Conservation (phyloP, 2,113 vertebrate species). For the Rana temporaria region DNA sequence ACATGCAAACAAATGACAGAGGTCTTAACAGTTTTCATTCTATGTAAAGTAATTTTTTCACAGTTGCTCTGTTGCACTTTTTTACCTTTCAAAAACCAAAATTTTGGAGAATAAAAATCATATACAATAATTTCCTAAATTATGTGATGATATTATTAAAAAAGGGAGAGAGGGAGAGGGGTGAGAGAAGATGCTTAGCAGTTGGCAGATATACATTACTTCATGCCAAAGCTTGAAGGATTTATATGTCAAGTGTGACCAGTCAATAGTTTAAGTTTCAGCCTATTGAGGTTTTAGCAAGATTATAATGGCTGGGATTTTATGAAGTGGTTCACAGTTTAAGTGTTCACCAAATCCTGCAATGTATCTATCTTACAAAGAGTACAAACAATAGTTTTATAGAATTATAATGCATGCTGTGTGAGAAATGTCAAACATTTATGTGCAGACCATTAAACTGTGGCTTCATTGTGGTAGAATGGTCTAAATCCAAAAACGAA, state of each 20-base stretch:
- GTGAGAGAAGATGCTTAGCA: constrained; percentile 35
- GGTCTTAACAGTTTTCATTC: too few relatives aligned
- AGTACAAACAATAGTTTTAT: constrained; percentile 61
- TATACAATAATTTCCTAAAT: neutral
- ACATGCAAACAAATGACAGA: too few relatives aligned
- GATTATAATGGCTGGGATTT: constrained; percentile 61
- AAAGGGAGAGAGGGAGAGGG: neutral
- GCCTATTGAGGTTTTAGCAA: constrained; percentile 63
- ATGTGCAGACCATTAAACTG: constrained; percentile 5
- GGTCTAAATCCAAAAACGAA: too few relatives aligned
- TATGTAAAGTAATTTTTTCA: too few relatives aligned
- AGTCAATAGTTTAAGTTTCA: constrained; percentile 64
- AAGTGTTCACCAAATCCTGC: constrained; percentile 59
- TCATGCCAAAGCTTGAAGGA: constrained; percentile 58
- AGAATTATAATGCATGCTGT: constrained; percentile 22
- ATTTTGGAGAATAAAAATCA: too few relatives aligned
- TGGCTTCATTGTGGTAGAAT: neutral
- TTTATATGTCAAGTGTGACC: constrained; percentile 68
- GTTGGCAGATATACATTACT: constrained; percentile 61
- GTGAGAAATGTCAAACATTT: constrained; percentile 21
- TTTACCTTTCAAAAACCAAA: too few relatives aligned
- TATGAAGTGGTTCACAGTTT: constrained; percentile 60
- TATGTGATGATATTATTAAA: constrained; percentile 8
- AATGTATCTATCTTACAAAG: constrained; percentile 57
- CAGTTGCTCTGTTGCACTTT: too few relatives aligned